Evolutionary conservation across 1,140 invertebrate species (phyloP), one percentile per base, ranked within the genome.

Genomic region (Drosophila bifasciata): DNA sequence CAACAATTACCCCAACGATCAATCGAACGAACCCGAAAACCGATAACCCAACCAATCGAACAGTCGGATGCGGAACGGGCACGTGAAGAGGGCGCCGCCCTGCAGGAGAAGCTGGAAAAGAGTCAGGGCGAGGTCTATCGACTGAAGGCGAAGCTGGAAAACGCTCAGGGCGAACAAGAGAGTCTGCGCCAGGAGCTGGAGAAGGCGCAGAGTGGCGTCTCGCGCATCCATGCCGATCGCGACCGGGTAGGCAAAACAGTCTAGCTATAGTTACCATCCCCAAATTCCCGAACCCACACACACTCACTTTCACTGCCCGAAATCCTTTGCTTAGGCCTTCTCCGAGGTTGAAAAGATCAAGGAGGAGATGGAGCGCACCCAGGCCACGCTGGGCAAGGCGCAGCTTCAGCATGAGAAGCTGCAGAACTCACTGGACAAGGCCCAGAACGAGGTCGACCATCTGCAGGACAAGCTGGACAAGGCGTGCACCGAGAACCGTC

Each of bases 81-180:
- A 28, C 94, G 95, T 50, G 94, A 95, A 21, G 97, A 98, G 91
- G 94, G 96, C 0, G 94, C 96, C 56, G 95, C 95, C 32, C 92
- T 98, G 32, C 97, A 98, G 92, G 97, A 98, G 90, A 98, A 98
- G 92, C 92, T 97, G 44, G 96, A 97, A 92, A 97, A 98, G 92
- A 97, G 96, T 50, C 97, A 98, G 92, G 97, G 97, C 52, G 97
- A 98, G 92, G 97, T 98, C 11, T 98, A 98, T 90, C 94, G 97
- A 84, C 93, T 98, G 60, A 98, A 98, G 92, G 97, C 97, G 11
- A 96, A 97, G 90, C 93, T 98, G 79, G 97, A 98, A 93, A 98
- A 98, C 92, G 97, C 97, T 89, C 97, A 98, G 93, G 96, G 96
- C 55, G 97, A 98, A 92, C 96, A 97, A 86, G 97, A 98, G 81